Conservation (phyloP, 2,888 invertebrate species). For the Pseudococcus viburni region DNA sequence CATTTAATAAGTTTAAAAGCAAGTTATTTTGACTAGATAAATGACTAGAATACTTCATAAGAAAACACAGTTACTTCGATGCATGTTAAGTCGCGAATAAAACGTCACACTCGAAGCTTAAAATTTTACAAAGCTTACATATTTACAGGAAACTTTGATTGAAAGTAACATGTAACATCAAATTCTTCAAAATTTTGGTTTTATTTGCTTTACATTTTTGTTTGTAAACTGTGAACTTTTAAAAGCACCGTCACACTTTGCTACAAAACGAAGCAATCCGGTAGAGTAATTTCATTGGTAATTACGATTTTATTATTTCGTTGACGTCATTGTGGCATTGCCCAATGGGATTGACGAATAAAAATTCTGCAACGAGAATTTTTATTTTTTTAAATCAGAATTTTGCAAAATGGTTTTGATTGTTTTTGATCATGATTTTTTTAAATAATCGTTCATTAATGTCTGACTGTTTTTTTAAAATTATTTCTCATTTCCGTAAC, state of each 20-base stretch:
- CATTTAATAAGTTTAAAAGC: background rate
- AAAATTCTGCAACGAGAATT: too few relatives aligned
- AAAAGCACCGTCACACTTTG: background rate
- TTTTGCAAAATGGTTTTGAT: background rate
- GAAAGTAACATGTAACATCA: constrained; percentile 10
- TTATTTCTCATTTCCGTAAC: too few relatives aligned
- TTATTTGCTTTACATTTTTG: constrained; percentile 38
- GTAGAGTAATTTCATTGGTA: too few relatives aligned
- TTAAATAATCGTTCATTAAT: too few relatives aligned
- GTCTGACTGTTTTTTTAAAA: too few relatives aligned
- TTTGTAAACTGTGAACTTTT: constrained; percentile 53
- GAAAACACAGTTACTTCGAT: background rate
- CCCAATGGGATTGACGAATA: background rate
- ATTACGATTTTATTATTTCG: too few relatives aligned
- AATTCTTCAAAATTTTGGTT: constrained; percentile 23
- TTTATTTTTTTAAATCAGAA: background rate
- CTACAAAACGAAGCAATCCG: background rate
- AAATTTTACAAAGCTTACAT: background rate
- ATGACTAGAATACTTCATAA: constrained; percentile 2
- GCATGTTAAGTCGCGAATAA: background rate
- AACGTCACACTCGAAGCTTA: background rate
- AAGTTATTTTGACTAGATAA: constrained; percentile 1
- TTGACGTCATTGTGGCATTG: background rate
- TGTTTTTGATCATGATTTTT: too few relatives aligned
- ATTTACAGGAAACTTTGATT: constrained; percentile 29